A percentile compares a stretch with the other conserved stretches of the same genome.
Conservation (phyloP, 2,888 invertebrate species). For the Lissonota sp. region DNA sequence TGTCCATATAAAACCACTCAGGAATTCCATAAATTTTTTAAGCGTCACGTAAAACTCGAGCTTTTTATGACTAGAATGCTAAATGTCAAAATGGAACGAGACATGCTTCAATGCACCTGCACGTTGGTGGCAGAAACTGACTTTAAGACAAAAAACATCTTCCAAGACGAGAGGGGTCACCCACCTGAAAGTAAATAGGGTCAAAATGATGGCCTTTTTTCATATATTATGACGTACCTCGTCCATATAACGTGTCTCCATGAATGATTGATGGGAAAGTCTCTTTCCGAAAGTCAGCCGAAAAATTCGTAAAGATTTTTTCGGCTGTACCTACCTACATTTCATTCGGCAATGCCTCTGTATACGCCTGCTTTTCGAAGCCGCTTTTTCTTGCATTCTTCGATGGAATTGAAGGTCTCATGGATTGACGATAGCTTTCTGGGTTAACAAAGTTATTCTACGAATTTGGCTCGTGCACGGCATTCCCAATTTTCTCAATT, state of each 20-base stretch:
- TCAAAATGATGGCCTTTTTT: constrained; percentile 49
- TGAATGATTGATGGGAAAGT: background rate
- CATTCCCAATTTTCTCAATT: no score
- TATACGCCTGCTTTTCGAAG: no score
- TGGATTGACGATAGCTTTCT: no score
- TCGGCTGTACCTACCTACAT: background rate
- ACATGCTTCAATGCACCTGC: background rate
- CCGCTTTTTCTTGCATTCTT: no score
- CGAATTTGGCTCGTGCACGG: no score
- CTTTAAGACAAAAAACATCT: background rate
- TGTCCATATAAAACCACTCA: constrained; percentile 69
- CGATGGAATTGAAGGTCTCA: no score
- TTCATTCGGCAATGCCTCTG: no score
- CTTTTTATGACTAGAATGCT: constrained; percentile 61
- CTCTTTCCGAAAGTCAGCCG: background rate
- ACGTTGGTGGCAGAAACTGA: background rate
- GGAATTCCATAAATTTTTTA: constrained; percentile 79
- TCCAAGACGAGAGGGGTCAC: constrained; percentile 6
- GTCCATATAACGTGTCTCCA: background rate
- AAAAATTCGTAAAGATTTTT: no score
- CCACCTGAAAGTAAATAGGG: constrained; percentile 17
- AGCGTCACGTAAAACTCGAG: constrained; percentile 71
- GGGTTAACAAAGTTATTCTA: no score
- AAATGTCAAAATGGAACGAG: constrained; percentile 1
- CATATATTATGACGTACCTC: constrained; percentile 56